Evolutionary conservation across 2,113 vertebrate genomes (phyloP), one percentile per base, ranked within the genome.

Genomic region (Onychorhynchus coronatus): DNA sequence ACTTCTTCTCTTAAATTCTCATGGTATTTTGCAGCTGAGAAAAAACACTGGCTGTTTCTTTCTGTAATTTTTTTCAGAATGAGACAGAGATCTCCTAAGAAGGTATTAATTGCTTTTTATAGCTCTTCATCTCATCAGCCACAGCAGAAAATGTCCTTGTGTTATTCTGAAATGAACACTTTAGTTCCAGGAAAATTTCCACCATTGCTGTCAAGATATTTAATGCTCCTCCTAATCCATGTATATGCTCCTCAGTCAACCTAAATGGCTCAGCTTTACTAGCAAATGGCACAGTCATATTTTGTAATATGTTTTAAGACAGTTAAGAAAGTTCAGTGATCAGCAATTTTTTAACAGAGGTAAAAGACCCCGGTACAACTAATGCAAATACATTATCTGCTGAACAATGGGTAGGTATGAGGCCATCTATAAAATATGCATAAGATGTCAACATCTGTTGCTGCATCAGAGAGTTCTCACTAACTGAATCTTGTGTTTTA

Each of bases 181-280:
- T 98, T 87, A 98, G 88, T 67, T 98, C 96, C 79, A 96, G 89
- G 46, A 98, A 65, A 33, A 98, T 97, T 1, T 97, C 75, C 55
- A 98, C 65, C 15, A 97, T 62, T 25, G 97, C 87, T 61, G 97
- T 97, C 37, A 98, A 96, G 76, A 96, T 96, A 31, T 33, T 96
- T 59, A 99, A 92, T n/a, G 96, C 97, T 79, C 92, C 96, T 83
- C 98, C 95, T 96, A 99, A 96, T 59, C 98, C 96, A 82, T 70
- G 93, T 30, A 91, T 94, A 78, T 98, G 98, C 72, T 98, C 97
- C 46, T 98, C 98, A 97, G 99, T 97, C 73, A 98, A 82, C 71
- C 97, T 97, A 83, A 98, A 95, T 35, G 98, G 53, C 21, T 62
- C 75, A 78, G 98, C 97, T 93, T 97, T 98, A 89, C 94, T 96